A percentile compares a stretch with the other conserved stretches of the same genome.
Conservation (phyloP, 2,888 invertebrate species). For the Pristionchus entomophagus region DNA sequence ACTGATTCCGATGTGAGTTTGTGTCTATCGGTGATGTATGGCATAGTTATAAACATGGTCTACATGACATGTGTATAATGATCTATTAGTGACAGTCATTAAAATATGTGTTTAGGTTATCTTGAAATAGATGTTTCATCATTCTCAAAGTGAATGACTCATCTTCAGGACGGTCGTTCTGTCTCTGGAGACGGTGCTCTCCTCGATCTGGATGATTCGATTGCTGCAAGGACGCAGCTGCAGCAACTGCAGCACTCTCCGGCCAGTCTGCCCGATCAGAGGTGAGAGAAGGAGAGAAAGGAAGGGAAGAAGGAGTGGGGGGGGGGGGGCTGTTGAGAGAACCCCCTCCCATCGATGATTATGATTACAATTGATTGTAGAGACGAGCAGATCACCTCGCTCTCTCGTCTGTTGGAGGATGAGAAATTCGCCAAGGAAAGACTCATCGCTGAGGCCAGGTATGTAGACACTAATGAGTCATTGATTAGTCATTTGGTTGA, state of each 20-base stretch:
- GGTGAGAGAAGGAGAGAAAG: constrained; percentile 33
- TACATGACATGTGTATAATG: too few relatives aligned
- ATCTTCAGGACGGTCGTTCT: constrained; percentile 58
- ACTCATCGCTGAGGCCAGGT: constrained; percentile 59
- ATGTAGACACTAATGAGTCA: too few relatives aligned
- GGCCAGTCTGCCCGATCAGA: constrained; percentile 55
- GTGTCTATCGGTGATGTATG: too few relatives aligned
- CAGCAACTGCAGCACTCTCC: constrained; percentile 50
- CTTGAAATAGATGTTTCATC: background rate
- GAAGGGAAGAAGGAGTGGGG: background rate
- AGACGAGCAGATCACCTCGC: constrained; percentile 59
- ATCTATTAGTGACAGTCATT: too few relatives aligned
- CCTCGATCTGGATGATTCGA: constrained; percentile 54
- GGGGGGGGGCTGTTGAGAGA: too few relatives aligned
- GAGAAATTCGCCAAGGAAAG: constrained; percentile 64
- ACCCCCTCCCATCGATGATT: too few relatives aligned
- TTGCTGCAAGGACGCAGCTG: constrained; percentile 52
- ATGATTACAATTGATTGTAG: too few relatives aligned
- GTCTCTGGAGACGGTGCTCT: constrained; percentile 70
- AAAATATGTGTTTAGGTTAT: too few relatives aligned
- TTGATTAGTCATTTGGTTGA: too few relatives aligned
- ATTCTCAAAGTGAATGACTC: background rate
- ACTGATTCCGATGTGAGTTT: constrained; percentile 82
- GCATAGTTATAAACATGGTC: too few relatives aligned
- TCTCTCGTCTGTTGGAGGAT: constrained; percentile 61